Conservation (phyloP, 2,113 vertebrate genomes). For the Nestor notabilis region DNA sequence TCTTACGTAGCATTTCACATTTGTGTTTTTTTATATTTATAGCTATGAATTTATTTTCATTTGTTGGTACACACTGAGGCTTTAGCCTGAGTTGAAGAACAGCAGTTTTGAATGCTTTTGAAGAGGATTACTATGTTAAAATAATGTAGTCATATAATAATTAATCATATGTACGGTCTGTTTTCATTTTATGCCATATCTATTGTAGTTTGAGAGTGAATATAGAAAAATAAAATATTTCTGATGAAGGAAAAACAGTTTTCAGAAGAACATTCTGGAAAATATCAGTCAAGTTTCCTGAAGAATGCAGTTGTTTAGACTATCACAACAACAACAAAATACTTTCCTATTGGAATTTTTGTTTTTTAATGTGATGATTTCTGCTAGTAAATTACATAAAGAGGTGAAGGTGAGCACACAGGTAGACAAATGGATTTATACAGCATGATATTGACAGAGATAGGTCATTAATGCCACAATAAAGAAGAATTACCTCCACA, state of each 20-base stretch:
- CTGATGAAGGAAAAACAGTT: background rate
- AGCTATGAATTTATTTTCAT: background rate
- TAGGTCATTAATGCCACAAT: background rate
- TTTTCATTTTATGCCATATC: background rate
- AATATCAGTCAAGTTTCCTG: background rate
- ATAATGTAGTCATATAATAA: background rate
- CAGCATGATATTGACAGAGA: background rate
- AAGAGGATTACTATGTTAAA: background rate
- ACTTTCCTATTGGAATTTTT: background rate
- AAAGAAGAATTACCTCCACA: background rate
- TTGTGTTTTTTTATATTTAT: background rate
- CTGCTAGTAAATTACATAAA: background rate
- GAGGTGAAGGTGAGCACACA: background rate
- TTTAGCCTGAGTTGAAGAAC: background rate
- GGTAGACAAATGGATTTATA: background rate
- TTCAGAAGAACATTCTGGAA: background rate
- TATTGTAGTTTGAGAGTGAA: background rate
- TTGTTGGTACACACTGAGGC: background rate
- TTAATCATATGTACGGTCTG: accelerated
- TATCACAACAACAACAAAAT: background rate
- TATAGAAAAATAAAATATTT: background rate
- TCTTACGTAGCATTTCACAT: background rate
- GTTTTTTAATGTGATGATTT: background rate
- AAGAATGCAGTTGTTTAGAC: background rate
- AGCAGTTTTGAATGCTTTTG: background rate